A percentile compares a stretch with the other conserved stretches of the same genome.
Evolutionary conservation across 30 jellyfish, hydroid and myxozoan genomes (phyloP).

Genomic region (Mastigias papua): DNA sequence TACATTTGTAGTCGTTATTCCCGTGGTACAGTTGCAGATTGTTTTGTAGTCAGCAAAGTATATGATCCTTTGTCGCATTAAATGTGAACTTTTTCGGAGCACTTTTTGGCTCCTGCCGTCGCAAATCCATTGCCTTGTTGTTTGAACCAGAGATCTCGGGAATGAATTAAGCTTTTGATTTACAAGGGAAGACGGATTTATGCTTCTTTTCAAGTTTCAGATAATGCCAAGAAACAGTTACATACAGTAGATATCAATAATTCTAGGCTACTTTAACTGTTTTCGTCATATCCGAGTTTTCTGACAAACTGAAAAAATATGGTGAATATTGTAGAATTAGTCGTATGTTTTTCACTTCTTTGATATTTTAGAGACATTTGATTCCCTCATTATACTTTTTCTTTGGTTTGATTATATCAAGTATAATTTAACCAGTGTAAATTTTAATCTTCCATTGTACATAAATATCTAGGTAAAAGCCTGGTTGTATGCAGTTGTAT

Average conservation of each 20-base stretch:
- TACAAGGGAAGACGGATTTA: no score
- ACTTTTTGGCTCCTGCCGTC: neutral
- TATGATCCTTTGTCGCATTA: neutral
- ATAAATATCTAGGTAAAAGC: constrained; percentile 32
- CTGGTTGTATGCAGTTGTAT: neutral
- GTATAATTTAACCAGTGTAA: neutral
- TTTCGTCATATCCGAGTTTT: no score
- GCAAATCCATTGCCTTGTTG: neutral
- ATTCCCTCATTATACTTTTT: neutral
- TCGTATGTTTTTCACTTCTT: neutral
- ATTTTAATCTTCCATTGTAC: constrained; percentile 20
- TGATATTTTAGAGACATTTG: neutral
- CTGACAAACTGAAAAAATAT: neutral
- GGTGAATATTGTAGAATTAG: neutral
- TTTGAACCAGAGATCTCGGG: no score
- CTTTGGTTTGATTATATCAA: constrained; percentile 14
- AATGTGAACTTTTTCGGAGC: neutral
- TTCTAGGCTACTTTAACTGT: no score
- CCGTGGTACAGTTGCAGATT: neutral
- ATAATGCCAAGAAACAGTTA: no score
- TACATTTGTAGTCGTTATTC: neutral
- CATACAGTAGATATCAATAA: no score
- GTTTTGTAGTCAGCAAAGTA: neutral
- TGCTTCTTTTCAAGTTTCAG: no score
- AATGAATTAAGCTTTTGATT: no score